phyloP scores from a whole-genome alignment of 2,888 invertebrate species.

The Caenorhabditis drosophilae region DNA sequence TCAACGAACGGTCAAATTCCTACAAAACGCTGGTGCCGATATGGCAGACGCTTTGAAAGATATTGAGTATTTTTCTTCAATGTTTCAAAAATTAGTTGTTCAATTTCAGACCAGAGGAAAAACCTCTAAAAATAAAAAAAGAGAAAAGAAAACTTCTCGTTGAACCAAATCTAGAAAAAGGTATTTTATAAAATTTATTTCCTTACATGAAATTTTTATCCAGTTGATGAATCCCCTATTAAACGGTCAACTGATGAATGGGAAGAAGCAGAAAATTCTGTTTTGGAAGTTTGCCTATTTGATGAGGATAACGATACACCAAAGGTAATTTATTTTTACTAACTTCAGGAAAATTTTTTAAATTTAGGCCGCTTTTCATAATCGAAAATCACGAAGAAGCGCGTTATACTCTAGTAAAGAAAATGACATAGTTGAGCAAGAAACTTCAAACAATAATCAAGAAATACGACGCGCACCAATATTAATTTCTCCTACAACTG shows the following conservation, averaged over 20 bases:
- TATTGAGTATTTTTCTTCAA: not conserved
- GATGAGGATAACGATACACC: too few species aligned
- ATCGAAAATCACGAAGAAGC: too few species aligned
- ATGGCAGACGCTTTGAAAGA: slow-evolving; percentile 4
- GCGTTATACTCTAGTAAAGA: too few species aligned
- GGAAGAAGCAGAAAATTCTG: not conserved
- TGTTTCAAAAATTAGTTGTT: not conserved
- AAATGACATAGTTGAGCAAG: too few species aligned
- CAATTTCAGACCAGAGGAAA: slow-evolving; percentile 3
- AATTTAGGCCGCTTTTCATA: too few species aligned
- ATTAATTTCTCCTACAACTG: too few species aligned
- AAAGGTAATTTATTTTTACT: too few species aligned
- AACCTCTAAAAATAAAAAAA: not conserved
- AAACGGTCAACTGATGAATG: not conserved
- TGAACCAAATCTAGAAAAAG: not conserved
- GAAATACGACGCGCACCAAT: too few species aligned
- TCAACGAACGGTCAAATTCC: slow-evolving; percentile 1
- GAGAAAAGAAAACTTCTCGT: not conserved
- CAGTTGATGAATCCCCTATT: slow-evolving; percentile 3
- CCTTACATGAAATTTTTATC: not conserved
- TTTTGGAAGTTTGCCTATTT: not conserved
- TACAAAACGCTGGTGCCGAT: slow-evolving; percentile 2
- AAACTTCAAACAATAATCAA: too few species aligned
- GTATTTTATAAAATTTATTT: not conserved
- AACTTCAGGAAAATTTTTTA: too few species aligned